Conservation (phyloP, 2,888 invertebrate genomes). For the Chymomyza caudatula region DNA sequence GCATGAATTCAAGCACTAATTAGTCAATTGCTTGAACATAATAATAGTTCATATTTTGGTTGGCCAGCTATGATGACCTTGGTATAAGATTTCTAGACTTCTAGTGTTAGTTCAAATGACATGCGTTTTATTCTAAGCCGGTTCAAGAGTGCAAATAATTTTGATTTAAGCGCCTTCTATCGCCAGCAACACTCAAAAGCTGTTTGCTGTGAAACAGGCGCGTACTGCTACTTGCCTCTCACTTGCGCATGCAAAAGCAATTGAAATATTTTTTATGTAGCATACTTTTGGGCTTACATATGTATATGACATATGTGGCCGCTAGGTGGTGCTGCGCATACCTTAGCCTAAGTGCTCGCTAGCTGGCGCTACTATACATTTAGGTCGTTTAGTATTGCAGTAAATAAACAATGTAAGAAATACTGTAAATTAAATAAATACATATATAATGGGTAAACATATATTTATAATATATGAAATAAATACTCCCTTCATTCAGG, state of each 20-base stretch:
- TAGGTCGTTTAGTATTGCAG: neutral
- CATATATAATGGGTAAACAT: too few relatives aligned
- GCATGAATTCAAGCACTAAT: neutral
- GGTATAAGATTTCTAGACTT: too few relatives aligned
- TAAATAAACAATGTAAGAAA: too few relatives aligned
- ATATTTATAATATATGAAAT: too few relatives aligned
- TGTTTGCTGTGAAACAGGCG: neutral
- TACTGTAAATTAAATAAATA: too few relatives aligned
- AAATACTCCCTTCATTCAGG: neutral
- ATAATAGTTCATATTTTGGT: too few relatives aligned
- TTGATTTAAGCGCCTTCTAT: neutral
- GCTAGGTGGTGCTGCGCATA: conserved; percentile 24
- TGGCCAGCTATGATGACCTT: too few relatives aligned
- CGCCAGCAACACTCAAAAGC: neutral
- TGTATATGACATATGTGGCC: neutral
- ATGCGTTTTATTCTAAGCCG: too few relatives aligned
- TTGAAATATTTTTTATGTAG: conserved; percentile 36
- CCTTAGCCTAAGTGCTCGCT: neutral
- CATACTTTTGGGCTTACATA: conserved; percentile 52
- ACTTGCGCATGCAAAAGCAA: conserved; percentile 2
- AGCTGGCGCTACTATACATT: neutral
- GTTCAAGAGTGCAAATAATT: neutral
- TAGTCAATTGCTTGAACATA: too few relatives aligned
- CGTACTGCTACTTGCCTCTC: conserved; percentile 15
- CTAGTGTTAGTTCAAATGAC: too few relatives aligned